Evolutionary conservation across 2,888 invertebrate species (phyloP), one percentile per base, ranked within the genome.

Genomic region (Aspidiotus rigidus): DNA sequence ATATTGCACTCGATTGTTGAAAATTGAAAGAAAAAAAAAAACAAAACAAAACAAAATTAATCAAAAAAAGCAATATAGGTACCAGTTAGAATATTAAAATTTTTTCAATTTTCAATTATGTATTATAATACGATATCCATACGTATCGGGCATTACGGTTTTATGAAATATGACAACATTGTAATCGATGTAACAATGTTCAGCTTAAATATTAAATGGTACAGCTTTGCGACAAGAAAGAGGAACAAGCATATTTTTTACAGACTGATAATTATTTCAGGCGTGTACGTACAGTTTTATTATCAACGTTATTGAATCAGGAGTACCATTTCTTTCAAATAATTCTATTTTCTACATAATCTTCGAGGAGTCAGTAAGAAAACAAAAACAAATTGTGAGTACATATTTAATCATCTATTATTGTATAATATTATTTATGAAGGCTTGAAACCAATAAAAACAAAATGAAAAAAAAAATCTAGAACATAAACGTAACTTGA

Each of bases 401-500:
- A 49, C 28, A 28, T 49, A 11, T 11, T 49, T 6, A 11, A 49
- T 49, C 49, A 6, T 13, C 10, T n/a, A 49, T 49, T 11, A 10
- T 44, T 44, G 49, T 44, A 11, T n/a, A n/a, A n/a, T n/a, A n/a
- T 44, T 8, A 49, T 49, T 49, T 49, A 49, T 11, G n/a, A 11
- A 49, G 49, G 49, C 10, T 2, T 49, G n/a, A 49, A 49, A 49
- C 10, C 10, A 49, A 11, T 13, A 49, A 49, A 49, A 49, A 49
- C 49, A 49, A 49, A 49, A 49, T 13, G n/a, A 49, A 59, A 59
- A 59, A 59, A 28, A 59, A n/a, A 56, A 11, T 56, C 16, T 15
- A 56, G 56, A 16, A 56, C 13, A 16, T 56, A 56, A 53, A 63
- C 39, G 60, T 60, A 67, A 67, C 67, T 67, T 59, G 67, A 53